Evolutionary conservation across 2,113 vertebrate species (phyloP).

Genomic region (Apodemus sylvaticus): DNA sequence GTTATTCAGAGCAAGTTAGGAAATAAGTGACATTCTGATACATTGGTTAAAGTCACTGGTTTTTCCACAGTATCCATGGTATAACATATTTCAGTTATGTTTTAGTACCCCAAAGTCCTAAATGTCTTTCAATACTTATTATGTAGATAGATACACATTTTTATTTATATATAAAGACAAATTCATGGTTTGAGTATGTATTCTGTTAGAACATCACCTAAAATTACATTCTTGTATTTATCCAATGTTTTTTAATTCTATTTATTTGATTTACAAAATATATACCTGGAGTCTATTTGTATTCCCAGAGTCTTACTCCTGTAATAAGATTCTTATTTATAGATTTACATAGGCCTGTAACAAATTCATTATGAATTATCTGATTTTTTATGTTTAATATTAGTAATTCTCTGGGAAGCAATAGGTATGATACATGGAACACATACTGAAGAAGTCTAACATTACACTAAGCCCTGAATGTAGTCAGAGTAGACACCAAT

Average conservation of each 20-base stretch:
- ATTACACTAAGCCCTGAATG: background rate
- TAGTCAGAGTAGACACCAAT: background rate
- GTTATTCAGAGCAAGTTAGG: background rate
- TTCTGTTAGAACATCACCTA: background rate
- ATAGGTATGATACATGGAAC: background rate
- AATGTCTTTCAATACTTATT: background rate
- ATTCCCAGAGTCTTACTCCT: background rate
- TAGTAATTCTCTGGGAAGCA: background rate
- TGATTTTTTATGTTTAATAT: background rate
- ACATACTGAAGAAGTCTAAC: background rate
- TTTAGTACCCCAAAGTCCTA: background rate
- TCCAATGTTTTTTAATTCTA: background rate
- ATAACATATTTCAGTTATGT: background rate
- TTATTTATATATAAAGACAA: background rate
- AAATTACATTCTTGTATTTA: background rate
- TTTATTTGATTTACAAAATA: background rate
- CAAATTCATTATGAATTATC: background rate
- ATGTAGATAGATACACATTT: background rate
- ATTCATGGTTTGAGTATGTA: background rate
- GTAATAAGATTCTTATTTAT: background rate
- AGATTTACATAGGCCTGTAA: background rate
- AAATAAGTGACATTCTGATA: background rate
- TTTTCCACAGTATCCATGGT: background rate
- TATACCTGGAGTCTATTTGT: background rate
- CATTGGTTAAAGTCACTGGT: background rate